Evolutionary conservation across 2,888 invertebrate species (phyloP), one percentile per base, ranked within the genome.

Genomic region (Maniola hyperantus): DNA sequence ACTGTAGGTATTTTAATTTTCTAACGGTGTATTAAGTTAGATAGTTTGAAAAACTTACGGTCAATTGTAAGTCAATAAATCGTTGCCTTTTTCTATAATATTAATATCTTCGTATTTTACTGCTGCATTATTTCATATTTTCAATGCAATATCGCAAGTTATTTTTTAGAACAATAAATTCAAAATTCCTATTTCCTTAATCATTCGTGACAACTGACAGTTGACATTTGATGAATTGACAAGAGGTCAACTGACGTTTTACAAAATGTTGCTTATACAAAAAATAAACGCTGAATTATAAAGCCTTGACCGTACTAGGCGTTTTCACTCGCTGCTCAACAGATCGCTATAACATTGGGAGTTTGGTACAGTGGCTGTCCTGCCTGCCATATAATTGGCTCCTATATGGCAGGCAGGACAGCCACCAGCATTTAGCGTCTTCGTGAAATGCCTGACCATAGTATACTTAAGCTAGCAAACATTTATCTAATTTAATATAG

Each of bases 41-140:
- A 5, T 7, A 51, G 26, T 5, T 55, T 8, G 8, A 54, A 54
- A 8, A 42, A 57, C 57, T 57, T 57, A 57, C 57, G 20, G 11
- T 42, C 6, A 39, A 36, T 36, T 36, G 7, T 55, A 18, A 36
- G 15, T 55, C 55, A 55, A 7, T 20, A 13, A 42, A 42, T 57
- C 6, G 2, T 18, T 42, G 20, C 57, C 20, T 20, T 13, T 13
- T 36, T 39, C 6, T 39, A 0, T 26, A 26, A 26, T 15, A 18
- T 39, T 18, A 11, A 36, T 5, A 1, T 54, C 36, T 34, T 54
- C 13, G 11, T 36, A 34, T 13, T 57, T 42, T 20, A 18, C 11
- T 7, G 39, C 13, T 20, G 57, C 39, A 42, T 26, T 13, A 39
- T 20, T 36, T 36, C 36, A 6, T 18, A 15, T 55, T 55, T 36